Evolutionary conservation across 2,888 invertebrate genomes (phyloP).

Genomic region (Drosophila lutescens): DNA sequence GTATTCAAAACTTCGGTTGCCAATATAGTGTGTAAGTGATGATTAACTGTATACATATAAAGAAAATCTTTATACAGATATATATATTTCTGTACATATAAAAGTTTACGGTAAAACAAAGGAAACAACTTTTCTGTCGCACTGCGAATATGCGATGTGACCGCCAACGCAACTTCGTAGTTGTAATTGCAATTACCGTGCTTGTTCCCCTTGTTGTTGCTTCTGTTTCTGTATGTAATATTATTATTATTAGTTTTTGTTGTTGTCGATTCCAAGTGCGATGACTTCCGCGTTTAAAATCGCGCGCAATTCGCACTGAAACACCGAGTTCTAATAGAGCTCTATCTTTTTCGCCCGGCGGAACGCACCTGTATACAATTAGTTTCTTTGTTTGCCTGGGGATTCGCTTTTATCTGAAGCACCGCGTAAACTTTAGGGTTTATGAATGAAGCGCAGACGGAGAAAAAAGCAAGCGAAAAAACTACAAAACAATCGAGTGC

Average conservation of each 20-base stretch:
- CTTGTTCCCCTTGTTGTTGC: constrained; percentile 21
- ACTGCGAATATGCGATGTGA: constrained; percentile 42
- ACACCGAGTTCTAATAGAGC: constrained; percentile 12
- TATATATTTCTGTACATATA: background rate
- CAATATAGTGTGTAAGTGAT: background rate
- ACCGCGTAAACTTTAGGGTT: constrained; percentile 55
- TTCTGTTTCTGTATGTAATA: constrained; percentile 16
- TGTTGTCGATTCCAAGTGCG: constrained; percentile 51
- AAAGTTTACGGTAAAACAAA: constrained; percentile 52
- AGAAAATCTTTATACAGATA: constrained; percentile 2
- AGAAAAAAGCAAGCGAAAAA: constrained; percentile 10
- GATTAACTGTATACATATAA: constrained; percentile 5
- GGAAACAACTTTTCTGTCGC: constrained; percentile 58
- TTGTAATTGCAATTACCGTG: constrained; percentile 38
- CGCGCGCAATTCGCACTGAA: constrained; percentile 51
- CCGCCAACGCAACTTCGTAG: constrained; percentile 57
- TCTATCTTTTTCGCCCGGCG: background rate
- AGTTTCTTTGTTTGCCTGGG: constrained; percentile 16
- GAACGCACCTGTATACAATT: constrained; percentile 42
- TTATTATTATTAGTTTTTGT: constrained; percentile 19
- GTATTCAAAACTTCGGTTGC: background rate
- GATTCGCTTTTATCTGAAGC: constrained; percentile 51
- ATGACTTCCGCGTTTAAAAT: constrained; percentile 66
- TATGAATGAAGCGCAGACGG: constrained; percentile 59
- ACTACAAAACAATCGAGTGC: constrained; percentile 37